Base-by-base conservation (phyloP, 2,888 invertebrate genomes). In the Lycia hirtaria region DNA sequence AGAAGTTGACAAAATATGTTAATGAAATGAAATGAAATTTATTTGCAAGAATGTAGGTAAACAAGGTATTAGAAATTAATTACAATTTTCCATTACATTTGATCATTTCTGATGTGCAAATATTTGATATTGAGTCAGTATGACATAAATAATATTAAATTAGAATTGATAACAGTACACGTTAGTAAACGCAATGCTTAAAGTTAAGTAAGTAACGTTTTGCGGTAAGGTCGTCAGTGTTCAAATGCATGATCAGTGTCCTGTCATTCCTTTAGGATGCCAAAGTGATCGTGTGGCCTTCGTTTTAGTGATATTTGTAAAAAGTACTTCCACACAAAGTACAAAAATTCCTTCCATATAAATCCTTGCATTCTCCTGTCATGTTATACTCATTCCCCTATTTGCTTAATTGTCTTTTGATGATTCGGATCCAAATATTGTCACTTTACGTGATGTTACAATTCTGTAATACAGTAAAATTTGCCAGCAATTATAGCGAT, bases 401-500 rank as follows among this genome's bases (percentile, higher is more conserved):
- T 82, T 80, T 75, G 66, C 72, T 72, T 84, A 87, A 87, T 85
- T 80, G 79, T 64, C 67, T 86, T 86, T 88, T 88, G 84, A 86
- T 87, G 80, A 75, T 73, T 10, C 7, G 3, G 10, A 0, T 71
- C 71, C 65, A 68, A 67, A 72, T 76, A 79, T 83, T 81, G 76
- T 71, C 75, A 69, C 62, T 66, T n/a, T n/a, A 62, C 64, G 66
- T 74, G 12, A n/a, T n/a, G 38, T 0, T 4, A 38, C 2, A 20
- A 1, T 12, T 38, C 5, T 38, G 4, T 17, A 15, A 1, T 35
- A 17, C 3, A 35, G 2, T 12, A 35, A 4, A 35, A 33, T 5
- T 15, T 33, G 14, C 10, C 35, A 35, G 3, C 10, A 35, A 26
- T 15, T 17, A 32, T 1, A 35, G 2, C 4, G 4, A 17, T 35